phyloP scores from a whole-genome alignment of 2,113 vertebrate species.

The Clarias macrocephalus region DNA sequence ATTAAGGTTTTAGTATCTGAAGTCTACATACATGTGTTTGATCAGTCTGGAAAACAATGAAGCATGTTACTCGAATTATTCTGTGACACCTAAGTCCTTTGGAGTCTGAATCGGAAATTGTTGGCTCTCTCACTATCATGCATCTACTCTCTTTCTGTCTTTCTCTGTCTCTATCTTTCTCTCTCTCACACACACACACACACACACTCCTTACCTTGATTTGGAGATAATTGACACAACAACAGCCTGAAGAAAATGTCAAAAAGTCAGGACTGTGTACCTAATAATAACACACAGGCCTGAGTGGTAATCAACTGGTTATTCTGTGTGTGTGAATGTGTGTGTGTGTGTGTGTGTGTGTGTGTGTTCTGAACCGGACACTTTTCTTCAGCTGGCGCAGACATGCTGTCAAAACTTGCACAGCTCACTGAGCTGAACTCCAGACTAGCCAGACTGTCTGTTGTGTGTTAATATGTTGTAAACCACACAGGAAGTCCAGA shows the following conservation, averaged over 20 bases:
- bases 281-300: slow-evolving; percentile 13
- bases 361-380: slow-evolving; percentile 49
- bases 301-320: not conserved
- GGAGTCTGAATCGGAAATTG: not conserved
- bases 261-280: slow-evolving; percentile 12
- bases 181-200: not conserved
- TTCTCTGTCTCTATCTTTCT: not conserved
- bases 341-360: not conserved
- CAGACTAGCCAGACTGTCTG: not conserved
- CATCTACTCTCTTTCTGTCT: not conserved
- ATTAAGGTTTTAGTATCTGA: not conserved
- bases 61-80: not conserved
- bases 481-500: not conserved
- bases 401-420: slow-evolving; percentile 70
- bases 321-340: not conserved
- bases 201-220: not conserved
- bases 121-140: not conserved
- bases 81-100: not conserved
- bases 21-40: not conserved
- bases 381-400: slow-evolving; percentile 64
- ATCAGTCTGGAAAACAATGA: not conserved
- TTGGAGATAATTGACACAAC: not conserved
- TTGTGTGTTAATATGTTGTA: not conserved
- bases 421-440: slow-evolving; percentile 52
- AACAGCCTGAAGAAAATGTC: not conserved